Conservation (phyloP, 1,140 invertebrate species). For the Formica selysi region DNA sequence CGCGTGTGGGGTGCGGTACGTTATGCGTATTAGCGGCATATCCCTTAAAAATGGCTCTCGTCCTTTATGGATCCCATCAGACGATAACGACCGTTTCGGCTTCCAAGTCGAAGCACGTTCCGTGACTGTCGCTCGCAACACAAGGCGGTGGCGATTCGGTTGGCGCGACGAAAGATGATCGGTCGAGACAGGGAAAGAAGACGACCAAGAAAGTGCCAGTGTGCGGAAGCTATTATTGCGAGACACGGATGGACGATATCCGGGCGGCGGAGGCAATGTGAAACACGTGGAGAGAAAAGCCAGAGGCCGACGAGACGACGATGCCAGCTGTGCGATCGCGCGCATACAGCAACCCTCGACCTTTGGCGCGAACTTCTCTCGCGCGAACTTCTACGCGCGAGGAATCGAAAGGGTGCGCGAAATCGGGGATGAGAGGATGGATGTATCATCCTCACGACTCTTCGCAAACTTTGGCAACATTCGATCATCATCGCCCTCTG, state of each 20-base stretch:
- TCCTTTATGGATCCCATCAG: slow-evolving; percentile 61
- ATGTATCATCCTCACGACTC: slow-evolving; percentile 76
- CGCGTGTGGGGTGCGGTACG: not conserved
- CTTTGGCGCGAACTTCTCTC: slow-evolving; percentile 45
- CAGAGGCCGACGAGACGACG: slow-evolving; percentile 13
- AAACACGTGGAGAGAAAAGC: slow-evolving; percentile 18
- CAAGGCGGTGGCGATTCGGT: slow-evolving; percentile 37
- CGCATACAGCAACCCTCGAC: slow-evolving; percentile 6
- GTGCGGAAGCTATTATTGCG: slow-evolving; percentile 66
- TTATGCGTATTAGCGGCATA: slow-evolving; percentile 45
- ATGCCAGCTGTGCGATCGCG: slow-evolving; percentile 32
- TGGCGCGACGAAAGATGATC: slow-evolving; percentile 20
- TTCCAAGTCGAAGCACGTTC: slow-evolving; percentile 65
- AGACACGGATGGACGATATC: slow-evolving; percentile 64
- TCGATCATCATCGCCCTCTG: slow-evolving; percentile 76
- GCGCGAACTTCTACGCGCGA: slow-evolving; percentile 44
- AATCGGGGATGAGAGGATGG: not conserved
- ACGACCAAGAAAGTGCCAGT: not conserved
- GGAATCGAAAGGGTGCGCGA: slow-evolving; percentile 51
- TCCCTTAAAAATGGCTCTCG: slow-evolving; percentile 43
- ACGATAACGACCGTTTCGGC: slow-evolving; percentile 42
- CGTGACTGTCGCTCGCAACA: slow-evolving; percentile 66
- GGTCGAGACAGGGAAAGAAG: slow-evolving; percentile 24
- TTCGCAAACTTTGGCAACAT: slow-evolving; percentile 79
- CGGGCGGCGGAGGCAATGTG: slow-evolving; percentile 33